Percentiles rank a stretch among this genome's conserved stretches.
Evolutionary conservation across 37 sponge, comb jelly and placozoan species (phyloP).

Genomic region (Aplysina aerophoba): DNA sequence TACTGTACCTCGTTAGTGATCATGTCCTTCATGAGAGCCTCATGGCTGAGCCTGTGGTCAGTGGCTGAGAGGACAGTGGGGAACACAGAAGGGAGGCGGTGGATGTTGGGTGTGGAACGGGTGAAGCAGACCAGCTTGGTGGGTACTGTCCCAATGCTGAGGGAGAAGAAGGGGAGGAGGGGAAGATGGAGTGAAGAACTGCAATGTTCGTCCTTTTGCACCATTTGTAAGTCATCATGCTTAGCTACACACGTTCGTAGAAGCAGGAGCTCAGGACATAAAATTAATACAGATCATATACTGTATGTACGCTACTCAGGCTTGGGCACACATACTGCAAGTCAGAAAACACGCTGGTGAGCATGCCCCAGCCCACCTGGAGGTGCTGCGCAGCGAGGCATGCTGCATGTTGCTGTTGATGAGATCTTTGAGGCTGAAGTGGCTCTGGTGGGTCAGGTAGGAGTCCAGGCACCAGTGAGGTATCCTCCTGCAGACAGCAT

Average conservation of each 20-base stretch:
- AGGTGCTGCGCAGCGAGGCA: not conserved
- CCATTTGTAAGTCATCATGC: no score
- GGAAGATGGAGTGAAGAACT: no score
- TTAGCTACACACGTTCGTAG: no score
- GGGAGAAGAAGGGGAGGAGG: not conserved
- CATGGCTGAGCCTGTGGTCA: not conserved
- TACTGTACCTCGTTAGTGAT: not conserved
- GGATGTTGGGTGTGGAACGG: constrained; percentile 80
- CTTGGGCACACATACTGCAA: no score
- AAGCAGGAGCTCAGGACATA: no score
- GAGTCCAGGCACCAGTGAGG: constrained; percentile 62
- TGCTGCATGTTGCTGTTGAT: constrained; percentile 38
- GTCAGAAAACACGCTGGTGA: not conserved
- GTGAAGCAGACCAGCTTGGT: constrained; percentile 87
- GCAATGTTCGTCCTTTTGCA: no score
- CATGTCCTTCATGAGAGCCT: constrained; percentile 10
- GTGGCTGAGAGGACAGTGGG: constrained; percentile 30
- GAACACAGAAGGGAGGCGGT: constrained; percentile 72
- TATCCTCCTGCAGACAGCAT: constrained; percentile 29
- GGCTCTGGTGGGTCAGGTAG: constrained; percentile 80
- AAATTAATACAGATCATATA: no score
- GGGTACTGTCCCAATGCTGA: constrained; percentile 25
- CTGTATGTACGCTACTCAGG: no score
- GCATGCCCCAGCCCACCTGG: not conserved
- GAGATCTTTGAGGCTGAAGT: constrained; percentile 79